phyloP scores from a whole-genome alignment of 2,888 invertebrate genomes.

The Caenorhabditis macrosperma region DNA sequence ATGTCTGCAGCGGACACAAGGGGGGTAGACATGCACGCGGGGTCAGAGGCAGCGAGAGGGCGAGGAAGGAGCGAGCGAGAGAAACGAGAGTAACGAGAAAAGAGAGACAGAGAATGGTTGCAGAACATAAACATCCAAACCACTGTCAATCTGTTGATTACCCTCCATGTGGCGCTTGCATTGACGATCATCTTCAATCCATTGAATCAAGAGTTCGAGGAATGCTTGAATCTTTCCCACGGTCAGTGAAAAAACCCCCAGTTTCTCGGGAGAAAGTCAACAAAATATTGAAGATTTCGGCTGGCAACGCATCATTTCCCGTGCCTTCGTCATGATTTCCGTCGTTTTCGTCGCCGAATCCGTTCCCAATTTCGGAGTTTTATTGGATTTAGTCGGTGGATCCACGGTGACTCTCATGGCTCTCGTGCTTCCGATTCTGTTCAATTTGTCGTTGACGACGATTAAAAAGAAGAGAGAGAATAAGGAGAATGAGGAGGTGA shows the following conservation, averaged over 20 bases:
- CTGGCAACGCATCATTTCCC: slow-evolving; percentile 66
- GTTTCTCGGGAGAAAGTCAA: too few species aligned
- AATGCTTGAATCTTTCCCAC: slow-evolving; percentile 71
- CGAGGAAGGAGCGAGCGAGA: slow-evolving; percentile 1
- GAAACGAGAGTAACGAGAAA: not conserved
- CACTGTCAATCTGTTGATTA: slow-evolving; percentile 72
- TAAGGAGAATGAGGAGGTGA: slow-evolving; percentile 47
- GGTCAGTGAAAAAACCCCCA: slow-evolving; percentile 43
- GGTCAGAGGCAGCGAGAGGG: too few species aligned
- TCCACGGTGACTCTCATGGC: slow-evolving; percentile 78
- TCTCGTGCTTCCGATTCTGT: slow-evolving; percentile 73
- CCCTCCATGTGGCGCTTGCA: slow-evolving; percentile 74
- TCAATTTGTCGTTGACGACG: slow-evolving; percentile 72
- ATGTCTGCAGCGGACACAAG: not conserved
- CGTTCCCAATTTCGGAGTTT: slow-evolving; percentile 76
- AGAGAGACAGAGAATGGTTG: not conserved
- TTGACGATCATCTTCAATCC: slow-evolving; percentile 76
- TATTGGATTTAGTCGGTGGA: slow-evolving; percentile 74
- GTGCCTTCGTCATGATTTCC: slow-evolving; percentile 71
- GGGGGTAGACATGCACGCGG: not conserved
- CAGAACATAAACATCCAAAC: slow-evolving; percentile 70
- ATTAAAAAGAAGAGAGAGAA: slow-evolving; percentile 62
- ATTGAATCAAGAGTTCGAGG: slow-evolving; percentile 75
- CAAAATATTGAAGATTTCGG: slow-evolving; percentile 57
- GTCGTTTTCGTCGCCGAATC: slow-evolving; percentile 75